These are phyloP conservation scores for Adineta ricciae DNA, from an alignment of 2,888 invertebrate species.

Conservation along the genomic window DNA sequence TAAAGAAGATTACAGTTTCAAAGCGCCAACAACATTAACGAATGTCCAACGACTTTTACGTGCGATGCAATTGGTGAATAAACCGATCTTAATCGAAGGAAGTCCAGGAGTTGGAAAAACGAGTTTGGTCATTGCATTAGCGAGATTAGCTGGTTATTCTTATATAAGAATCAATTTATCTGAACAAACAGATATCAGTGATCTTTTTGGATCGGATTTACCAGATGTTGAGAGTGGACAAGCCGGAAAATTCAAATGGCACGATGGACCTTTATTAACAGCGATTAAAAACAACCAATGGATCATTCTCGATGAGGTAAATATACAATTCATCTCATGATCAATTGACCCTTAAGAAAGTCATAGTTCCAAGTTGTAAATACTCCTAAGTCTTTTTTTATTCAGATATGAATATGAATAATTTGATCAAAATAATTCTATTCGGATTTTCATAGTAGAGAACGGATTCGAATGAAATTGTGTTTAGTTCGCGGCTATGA, in stretches of 20 bases:
- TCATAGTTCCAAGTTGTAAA: no score
- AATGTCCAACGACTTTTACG: conserved; percentile 76
- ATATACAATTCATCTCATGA: no score
- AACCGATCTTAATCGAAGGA: conserved; percentile 81
- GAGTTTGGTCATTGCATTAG: conserved; percentile 78
- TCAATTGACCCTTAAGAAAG: no score
- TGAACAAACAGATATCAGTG: conserved; percentile 94
- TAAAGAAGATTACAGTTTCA: conserved; percentile 40
- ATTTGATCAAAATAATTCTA: no score
- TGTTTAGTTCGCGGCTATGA: no score
- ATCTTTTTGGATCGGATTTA: conserved; percentile 91
- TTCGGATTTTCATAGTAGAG: no score
- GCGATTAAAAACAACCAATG: conserved; percentile 85
- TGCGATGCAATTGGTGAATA: conserved; percentile 65
- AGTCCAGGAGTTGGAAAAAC: conserved; percentile 96
- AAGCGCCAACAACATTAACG: conserved; percentile 53
- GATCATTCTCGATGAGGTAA: conserved; percentile 83
- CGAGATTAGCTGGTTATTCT: conserved; percentile 68
- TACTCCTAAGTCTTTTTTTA: no score
- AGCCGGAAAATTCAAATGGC: conserved; percentile 81
- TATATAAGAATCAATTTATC: conserved; percentile 88
- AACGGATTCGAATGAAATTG: no score
- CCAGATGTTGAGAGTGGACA: conserved; percentile 72
- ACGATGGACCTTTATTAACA: conserved; percentile 83
- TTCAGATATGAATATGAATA: no score